Evolutionary conservation across 2,113 vertebrate species (phyloP).

Genomic region (Tricholaema leucomelas): DNA sequence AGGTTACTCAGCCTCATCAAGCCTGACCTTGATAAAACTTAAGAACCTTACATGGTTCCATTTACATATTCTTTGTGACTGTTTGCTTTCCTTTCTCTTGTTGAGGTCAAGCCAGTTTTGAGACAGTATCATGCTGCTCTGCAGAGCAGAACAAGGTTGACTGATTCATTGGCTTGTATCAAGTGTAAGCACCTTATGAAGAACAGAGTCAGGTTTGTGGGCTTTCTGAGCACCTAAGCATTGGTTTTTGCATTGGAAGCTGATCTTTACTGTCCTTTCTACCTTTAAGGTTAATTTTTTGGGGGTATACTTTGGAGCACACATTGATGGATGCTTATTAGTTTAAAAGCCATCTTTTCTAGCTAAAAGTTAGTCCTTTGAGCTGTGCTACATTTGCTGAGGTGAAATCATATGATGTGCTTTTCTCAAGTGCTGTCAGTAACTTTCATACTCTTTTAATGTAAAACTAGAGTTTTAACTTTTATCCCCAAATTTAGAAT

Average conservation of each 20-base stretch:
- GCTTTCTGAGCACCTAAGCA: neutral
- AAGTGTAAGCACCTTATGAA: neutral
- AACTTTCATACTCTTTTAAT: conserved; percentile 41
- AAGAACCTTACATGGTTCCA: neutral
- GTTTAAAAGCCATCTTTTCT: conserved; percentile 48
- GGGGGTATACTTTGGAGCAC: neutral
- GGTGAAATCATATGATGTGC: conserved; percentile 8
- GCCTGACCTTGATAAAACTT: neutral
- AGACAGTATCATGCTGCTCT: neutral
- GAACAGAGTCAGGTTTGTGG: neutral
- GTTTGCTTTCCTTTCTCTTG: neutral
- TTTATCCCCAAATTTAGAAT: conserved; percentile 39
- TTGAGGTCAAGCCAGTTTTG: neutral
- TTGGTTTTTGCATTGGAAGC: neutral
- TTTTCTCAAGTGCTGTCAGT: neutral
- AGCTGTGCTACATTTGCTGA: conserved; percentile 15
- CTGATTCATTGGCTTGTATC: neutral
- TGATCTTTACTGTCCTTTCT: neutral
- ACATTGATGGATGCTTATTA: conserved; percentile 45
- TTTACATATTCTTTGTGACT: neutral
- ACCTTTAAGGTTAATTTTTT: neutral
- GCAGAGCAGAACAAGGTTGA: neutral
- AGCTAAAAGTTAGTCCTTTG: conserved; percentile 49
- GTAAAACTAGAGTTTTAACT: conserved; percentile 10
- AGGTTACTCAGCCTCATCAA: no score